Evolutionary conservation across 2,888 invertebrate genomes (phyloP).

Genomic region (Lasioglossum leucozonium): DNA sequence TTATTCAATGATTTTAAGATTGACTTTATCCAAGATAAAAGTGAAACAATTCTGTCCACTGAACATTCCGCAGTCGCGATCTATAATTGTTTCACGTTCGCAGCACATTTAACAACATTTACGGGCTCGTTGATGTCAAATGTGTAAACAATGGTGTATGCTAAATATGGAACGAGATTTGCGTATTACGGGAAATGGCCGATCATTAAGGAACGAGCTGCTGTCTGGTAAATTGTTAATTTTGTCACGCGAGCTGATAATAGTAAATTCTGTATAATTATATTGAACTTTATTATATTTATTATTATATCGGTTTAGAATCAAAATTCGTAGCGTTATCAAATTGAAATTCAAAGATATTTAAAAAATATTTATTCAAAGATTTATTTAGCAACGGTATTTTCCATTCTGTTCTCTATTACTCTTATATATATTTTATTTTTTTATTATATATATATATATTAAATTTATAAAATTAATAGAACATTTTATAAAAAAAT

Average conservation of each 20-base stretch:
- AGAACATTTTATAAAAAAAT: too few relatives aligned
- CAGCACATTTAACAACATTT: not conserved
- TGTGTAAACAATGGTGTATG: slow-evolving; percentile 34
- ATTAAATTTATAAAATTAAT: too few relatives aligned
- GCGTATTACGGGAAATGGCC: slow-evolving; percentile 31
- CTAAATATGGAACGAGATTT: not conserved
- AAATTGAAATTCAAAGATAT: too few relatives aligned
- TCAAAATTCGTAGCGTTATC: too few relatives aligned
- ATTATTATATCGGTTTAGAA: too few relatives aligned
- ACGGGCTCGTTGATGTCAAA: not conserved
- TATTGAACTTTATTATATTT: not conserved
- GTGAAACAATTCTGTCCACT: not conserved
- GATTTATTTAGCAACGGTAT: too few relatives aligned
- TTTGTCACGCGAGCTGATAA: not conserved
- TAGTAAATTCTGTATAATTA: not conserved
- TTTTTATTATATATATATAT: too few relatives aligned
- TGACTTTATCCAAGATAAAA: too few relatives aligned
- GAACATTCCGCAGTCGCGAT: slow-evolving; percentile 22
- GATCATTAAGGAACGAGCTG: slow-evolving; percentile 23
- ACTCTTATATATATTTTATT: too few relatives aligned
- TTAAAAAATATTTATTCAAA: too few relatives aligned
- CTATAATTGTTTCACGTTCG: not conserved
- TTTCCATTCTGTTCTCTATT: too few relatives aligned
- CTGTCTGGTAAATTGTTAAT: slow-evolving; percentile 42
- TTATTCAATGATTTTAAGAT: too few relatives aligned